Percentiles rank a stretch among this genome's conserved stretches.
Evolutionary conservation across 1,140 invertebrate genomes (phyloP).

Genomic region (Drosophila carrolli): DNA sequence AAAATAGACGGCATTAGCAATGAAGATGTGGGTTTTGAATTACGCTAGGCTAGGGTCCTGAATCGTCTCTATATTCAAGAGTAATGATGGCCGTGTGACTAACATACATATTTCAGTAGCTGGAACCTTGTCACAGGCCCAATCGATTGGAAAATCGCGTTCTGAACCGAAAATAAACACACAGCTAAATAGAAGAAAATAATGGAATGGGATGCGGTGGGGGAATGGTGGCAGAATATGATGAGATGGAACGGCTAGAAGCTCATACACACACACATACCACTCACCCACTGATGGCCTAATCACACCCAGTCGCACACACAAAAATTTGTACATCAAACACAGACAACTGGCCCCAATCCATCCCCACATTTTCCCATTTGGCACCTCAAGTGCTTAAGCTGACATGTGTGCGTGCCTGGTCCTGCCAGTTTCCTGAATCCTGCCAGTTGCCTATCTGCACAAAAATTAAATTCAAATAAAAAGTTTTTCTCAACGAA

Average conservation of each 20-base stretch:
- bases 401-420: slow-evolving; percentile 46
- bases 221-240: slow-evolving; percentile 6
- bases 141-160: slow-evolving; percentile 82
- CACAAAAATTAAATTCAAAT: slow-evolving; percentile 51
- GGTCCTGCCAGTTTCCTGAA: slow-evolving; percentile 27
- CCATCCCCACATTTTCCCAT: slow-evolving; percentile 22
- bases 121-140: slow-evolving; percentile 76
- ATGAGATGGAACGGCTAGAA: slow-evolving; percentile 25
- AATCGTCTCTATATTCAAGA: slow-evolving; percentile 25
- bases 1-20: slow-evolving; percentile 64
- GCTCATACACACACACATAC: slow-evolving; percentile 2
- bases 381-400: slow-evolving; percentile 79
- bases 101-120: slow-evolving; percentile 60
- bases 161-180: slow-evolving; percentile 82
- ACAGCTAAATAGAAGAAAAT: slow-evolving; percentile 76
- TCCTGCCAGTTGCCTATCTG: background rate
- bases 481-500: slow-evolving; percentile 29
- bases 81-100: slow-evolving; percentile 14
- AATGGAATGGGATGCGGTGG: slow-evolving; percentile 38
- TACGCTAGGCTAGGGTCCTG: slow-evolving; percentile 30
- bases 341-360: slow-evolving; percentile 43
- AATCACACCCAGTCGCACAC: slow-evolving; percentile 63
- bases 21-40: slow-evolving; percentile 49
- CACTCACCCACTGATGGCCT: slow-evolving; percentile 42
- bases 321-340: slow-evolving; percentile 65